These are phyloP conservation scores for Barnardius zonarius DNA, from an alignment of 2,113 vertebrate genomes.

Conservation along the genomic window DNA sequence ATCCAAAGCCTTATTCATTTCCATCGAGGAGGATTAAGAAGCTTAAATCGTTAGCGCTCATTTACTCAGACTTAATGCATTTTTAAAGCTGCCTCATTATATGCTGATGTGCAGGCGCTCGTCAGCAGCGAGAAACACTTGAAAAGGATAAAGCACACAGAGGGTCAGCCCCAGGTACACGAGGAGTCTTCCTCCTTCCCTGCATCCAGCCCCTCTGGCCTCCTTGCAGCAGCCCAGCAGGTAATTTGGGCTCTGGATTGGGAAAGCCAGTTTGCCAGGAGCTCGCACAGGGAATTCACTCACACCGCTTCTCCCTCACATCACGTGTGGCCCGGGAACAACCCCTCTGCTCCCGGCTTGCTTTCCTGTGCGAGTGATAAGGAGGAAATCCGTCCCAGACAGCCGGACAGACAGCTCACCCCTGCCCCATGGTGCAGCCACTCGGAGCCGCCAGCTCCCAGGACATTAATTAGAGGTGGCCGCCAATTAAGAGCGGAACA, in stretches of 20 bases:
- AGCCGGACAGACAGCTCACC: background rate
- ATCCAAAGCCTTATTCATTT: slow-evolving; percentile 21
- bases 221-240: background rate
- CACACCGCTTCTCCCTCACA: background rate
- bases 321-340: slow-evolving; percentile 28
- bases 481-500: background rate
- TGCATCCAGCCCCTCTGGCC: background rate
- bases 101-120: background rate
- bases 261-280: background rate
- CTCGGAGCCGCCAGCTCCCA: background rate
- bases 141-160: background rate
- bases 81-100: slow-evolving; percentile 6
- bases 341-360: slow-evolving; percentile 1
- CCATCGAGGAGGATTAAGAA: slow-evolving; percentile 29
- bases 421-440: background rate
- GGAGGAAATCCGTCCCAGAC: slow-evolving; percentile 56
- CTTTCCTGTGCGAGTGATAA: slow-evolving; percentile 37
- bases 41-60: slow-evolving; percentile 46
- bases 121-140: background rate
- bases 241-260: fast-evolving
- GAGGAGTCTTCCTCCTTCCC: background rate
- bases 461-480: background rate
- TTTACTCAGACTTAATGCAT: slow-evolving; percentile 21
- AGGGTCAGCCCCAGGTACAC: background rate
- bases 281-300: background rate